Percentiles rank a stretch among this genome's conserved stretches.
Conservation (phyloP, 2,797 vertebrate genomes). For the Tenualosa ilisha region DNA sequence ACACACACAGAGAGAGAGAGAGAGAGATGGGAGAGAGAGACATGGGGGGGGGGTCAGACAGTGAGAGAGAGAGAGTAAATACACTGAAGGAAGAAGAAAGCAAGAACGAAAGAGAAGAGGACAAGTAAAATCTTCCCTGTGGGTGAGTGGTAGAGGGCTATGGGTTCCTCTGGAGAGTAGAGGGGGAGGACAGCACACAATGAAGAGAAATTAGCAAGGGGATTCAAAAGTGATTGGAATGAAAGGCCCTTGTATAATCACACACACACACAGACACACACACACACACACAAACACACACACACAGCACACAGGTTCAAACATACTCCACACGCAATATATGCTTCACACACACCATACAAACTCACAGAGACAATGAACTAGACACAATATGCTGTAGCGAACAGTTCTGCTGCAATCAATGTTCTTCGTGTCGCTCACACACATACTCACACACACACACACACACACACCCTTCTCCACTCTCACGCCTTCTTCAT, state of each 20-base stretch:
- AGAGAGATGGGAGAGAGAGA: not conserved
- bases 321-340: not conserved
- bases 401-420: not conserved
- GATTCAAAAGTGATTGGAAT: slow-evolving; percentile 15
- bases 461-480: too few species aligned
- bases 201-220: not conserved
- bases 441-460: not conserved
- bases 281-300: not conserved
- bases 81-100: not conserved
- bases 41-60: not conserved
- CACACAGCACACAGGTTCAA: not conserved
- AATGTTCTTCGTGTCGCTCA: not conserved
- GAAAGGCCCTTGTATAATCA: not conserved
- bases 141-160: not conserved
- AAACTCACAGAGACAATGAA: not conserved
- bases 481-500: too few species aligned
- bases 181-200: not conserved
- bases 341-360: not conserved
- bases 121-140: not conserved
- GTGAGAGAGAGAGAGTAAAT: not conserved
- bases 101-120: not conserved
- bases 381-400: not conserved
- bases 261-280: not conserved
- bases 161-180: not conserved
- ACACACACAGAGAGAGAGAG: not conserved